Conservation (phyloP, 2,888 invertebrate genomes). For the Acanthosepion esculentum region DNA sequence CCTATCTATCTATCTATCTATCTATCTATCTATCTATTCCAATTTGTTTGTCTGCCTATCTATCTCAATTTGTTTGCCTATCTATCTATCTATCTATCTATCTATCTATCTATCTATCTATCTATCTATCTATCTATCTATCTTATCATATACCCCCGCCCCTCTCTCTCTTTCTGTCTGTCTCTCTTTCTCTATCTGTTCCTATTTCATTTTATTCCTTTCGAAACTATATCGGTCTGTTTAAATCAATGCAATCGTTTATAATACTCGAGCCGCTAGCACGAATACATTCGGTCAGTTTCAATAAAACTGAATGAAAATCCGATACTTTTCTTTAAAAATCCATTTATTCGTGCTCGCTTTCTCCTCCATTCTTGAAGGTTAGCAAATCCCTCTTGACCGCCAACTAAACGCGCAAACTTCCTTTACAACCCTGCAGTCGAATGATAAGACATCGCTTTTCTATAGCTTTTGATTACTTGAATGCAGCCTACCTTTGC, state of each 20-base stretch:
- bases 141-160: no score
- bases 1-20: no score
- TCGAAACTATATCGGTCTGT: no score
- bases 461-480: conserved; percentile 1
- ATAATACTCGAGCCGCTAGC: not conserved
- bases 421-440: not conserved
- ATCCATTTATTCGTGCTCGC: not conserved
- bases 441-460: not conserved
- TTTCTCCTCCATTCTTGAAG: not conserved
- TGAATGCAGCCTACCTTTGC: not conserved
- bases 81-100: no score
- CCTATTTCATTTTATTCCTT: no score
- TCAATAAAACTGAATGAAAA: not conserved
- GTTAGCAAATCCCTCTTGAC: not conserved
- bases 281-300: not conserved
- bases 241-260: not conserved
- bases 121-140: no score
- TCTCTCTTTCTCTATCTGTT: no score
- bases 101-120: no score
- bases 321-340: not conserved
- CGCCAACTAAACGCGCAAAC: not conserved
- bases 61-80: no score
- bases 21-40: no score
- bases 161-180: no score
- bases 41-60: no score